These are phyloP conservation scores for Acanthopleura granulata DNA, from an alignment of 2,888 invertebrate species.

Conservation along the genomic window DNA sequence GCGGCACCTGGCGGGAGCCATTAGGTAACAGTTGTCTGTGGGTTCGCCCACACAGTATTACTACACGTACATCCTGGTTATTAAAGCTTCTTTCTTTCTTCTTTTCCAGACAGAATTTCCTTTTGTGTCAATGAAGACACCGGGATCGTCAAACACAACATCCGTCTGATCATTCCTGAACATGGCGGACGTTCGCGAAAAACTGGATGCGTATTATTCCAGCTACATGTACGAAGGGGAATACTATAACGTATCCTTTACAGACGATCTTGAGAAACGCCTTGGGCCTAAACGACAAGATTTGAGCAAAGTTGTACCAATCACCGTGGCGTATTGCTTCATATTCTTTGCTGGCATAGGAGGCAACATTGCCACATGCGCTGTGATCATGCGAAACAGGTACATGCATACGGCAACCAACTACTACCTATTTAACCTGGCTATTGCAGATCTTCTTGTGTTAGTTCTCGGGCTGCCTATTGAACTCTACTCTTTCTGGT, in stretches of 20 bases:
- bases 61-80: too few relatives aligned
- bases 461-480: slow-evolving; percentile 85
- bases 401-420: slow-evolving; percentile 72
- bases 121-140: too few relatives aligned
- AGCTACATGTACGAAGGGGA: not conserved
- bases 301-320: slow-evolving; percentile 44
- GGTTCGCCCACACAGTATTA: too few relatives aligned
- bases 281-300: slow-evolving; percentile 44
- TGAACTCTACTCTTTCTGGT: slow-evolving; percentile 76
- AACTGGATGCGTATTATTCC: not conserved
- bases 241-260: not conserved
- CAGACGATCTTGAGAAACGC: slow-evolving; percentile 31
- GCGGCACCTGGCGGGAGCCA: too few relatives aligned
- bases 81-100: too few relatives aligned
- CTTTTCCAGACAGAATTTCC: too few relatives aligned
- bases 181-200: slow-evolving; percentile 2
- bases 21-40: too few relatives aligned
- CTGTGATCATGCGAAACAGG: slow-evolving; percentile 47
- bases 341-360: slow-evolving; percentile 39
- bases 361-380: slow-evolving; percentile 46
- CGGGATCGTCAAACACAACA: too few relatives aligned
- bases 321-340: slow-evolving; percentile 32
- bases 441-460: slow-evolving; percentile 84
- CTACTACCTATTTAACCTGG: slow-evolving; percentile 89
- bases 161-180: not conserved